These are phyloP conservation scores for Heliconius erato DNA, from an alignment of 2,888 invertebrate species.

Conservation along the genomic window DNA sequence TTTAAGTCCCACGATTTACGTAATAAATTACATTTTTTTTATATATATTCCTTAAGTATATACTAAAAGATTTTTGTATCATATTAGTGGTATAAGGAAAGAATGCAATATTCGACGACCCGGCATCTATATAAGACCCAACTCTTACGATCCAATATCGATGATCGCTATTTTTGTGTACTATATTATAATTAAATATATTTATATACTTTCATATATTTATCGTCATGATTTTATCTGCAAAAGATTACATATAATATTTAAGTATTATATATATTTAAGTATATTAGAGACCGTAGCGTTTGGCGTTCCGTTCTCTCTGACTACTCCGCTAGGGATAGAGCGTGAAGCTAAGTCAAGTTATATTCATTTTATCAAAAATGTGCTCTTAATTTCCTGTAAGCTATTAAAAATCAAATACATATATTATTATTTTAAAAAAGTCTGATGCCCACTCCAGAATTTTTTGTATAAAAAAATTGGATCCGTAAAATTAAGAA, in stretches of 20 bases:
- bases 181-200: slow-evolving; percentile 33
- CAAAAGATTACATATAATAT: background rate
- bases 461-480: too few species aligned
- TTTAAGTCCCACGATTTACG: background rate
- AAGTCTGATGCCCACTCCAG: too few species aligned
- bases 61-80: slow-evolving; percentile 22
- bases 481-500: too few species aligned
- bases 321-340: too few species aligned
- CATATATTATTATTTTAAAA: too few species aligned
- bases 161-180: slow-evolving; percentile 57
- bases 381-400: too few species aligned
- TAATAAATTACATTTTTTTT: background rate
- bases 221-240: background rate
- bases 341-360: too few species aligned
- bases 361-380: too few species aligned
- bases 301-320: too few species aligned
- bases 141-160: slow-evolving; percentile 65
- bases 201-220: background rate
- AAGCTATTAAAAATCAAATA: background rate
- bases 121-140: slow-evolving; percentile 59
- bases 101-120: slow-evolving; percentile 42
- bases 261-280: too few species aligned
- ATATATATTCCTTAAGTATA: background rate
- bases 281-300: too few species aligned
- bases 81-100: slow-evolving; percentile 34